Evolutionary conservation across 2,797 vertebrate species (phyloP).

Genomic region (Anolis apletophallus): DNA sequence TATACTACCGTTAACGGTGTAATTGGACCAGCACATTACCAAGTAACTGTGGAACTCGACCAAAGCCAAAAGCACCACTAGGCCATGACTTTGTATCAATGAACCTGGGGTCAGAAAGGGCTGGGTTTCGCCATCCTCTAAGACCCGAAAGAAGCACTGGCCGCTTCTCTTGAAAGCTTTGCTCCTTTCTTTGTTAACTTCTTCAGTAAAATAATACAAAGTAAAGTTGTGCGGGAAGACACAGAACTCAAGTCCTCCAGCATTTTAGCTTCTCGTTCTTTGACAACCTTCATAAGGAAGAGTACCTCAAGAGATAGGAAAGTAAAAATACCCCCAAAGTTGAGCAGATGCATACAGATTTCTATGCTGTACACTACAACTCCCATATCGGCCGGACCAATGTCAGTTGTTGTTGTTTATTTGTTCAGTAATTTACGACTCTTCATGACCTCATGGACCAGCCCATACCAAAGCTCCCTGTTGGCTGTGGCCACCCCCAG

Average conservation of each 20-base stretch:
- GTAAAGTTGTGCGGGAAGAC: neutral
- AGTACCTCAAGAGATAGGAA: too few relatives aligned
- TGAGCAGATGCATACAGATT: too few relatives aligned
- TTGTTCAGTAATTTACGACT: too few relatives aligned
- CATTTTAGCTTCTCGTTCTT: too few relatives aligned
- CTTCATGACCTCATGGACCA: too few relatives aligned
- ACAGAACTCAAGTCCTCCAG: fast-evolving
- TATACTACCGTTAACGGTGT: slow-evolving; percentile 27
- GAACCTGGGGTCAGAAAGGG: slow-evolving; percentile 49
- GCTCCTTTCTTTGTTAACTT: neutral
- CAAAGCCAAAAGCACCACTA: slow-evolving; percentile 38
- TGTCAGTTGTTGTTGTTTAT: too few relatives aligned
- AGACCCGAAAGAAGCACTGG: neutral
- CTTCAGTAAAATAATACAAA: neutral
- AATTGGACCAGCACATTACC: slow-evolving; percentile 57
- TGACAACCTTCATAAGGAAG: too few relatives aligned
- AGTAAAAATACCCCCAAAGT: too few relatives aligned
- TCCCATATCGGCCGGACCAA: too few relatives aligned
- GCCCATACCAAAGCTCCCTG: too few relatives aligned
- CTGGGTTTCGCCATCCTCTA: slow-evolving; percentile 45
- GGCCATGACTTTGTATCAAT: slow-evolving; percentile 46
- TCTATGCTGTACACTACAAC: too few relatives aligned
- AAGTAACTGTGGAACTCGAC: slow-evolving; percentile 19
- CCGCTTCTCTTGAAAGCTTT: slow-evolving; percentile 37
- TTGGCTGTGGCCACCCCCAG: too few relatives aligned